Evolutionary conservation across 2,113 vertebrate genomes (phyloP).

Genomic region (Asarcornis scutulata): DNA sequence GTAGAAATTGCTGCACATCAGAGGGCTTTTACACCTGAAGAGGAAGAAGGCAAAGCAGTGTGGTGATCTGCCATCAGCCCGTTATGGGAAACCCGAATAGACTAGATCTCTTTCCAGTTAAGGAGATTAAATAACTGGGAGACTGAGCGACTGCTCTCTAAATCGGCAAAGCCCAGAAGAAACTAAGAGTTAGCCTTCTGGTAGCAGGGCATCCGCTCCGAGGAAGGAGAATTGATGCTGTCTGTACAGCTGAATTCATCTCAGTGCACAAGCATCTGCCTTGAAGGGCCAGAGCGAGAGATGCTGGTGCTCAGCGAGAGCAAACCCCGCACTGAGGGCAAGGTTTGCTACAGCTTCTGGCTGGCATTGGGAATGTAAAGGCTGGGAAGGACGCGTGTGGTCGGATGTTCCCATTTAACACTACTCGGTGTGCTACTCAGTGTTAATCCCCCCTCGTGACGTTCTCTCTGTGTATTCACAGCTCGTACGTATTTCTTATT

Average conservation of each 20-base stretch:
- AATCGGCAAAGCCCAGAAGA: slow-evolving; percentile 6
- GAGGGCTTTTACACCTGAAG: not conserved
- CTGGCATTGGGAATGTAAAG: not conserved
- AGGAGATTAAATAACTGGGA: not conserved
- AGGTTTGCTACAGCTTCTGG: not conserved
- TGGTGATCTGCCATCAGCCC: not conserved
- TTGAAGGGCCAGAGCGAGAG: not conserved
- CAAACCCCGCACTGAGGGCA: not conserved
- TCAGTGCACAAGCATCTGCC: not conserved
- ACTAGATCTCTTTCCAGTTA: not conserved
- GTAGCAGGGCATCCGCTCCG: not conserved
- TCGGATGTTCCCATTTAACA: slow-evolving; percentile 22
- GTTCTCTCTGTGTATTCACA: slow-evolving; percentile 10
- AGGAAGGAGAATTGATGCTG: not conserved
- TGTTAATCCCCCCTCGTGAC: slow-evolving; percentile 23
- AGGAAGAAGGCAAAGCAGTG: not conserved
- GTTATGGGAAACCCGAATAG: not conserved
- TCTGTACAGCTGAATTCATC: slow-evolving; percentile 37
- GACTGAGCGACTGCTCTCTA: not conserved
- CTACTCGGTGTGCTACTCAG: slow-evolving; percentile 30
- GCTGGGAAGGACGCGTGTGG: not conserved
- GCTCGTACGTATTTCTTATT: slow-evolving; percentile 10
- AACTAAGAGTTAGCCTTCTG: slow-evolving; percentile 9
- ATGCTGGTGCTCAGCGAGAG: accelerated
- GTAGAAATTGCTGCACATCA: not conserved